Evolutionary conservation across 2,888 invertebrate species (phyloP).

Genomic region (Parnassius orleans): DNA sequence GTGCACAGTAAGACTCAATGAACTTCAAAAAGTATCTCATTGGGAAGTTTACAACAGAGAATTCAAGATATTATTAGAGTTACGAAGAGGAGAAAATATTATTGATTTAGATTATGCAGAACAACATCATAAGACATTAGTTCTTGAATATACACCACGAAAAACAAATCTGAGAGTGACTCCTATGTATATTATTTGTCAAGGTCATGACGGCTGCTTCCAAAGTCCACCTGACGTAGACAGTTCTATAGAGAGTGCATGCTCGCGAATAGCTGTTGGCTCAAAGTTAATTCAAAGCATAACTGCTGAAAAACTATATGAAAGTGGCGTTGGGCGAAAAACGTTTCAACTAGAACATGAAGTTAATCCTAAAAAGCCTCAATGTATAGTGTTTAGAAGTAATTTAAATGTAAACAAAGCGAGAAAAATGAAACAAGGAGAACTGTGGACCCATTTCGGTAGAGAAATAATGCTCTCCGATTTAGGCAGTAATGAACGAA

Average conservation of each 20-base stretch:
- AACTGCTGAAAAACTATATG: constrained; percentile 92
- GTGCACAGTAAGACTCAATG: constrained; percentile 65
- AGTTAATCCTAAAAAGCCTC: constrained; percentile 76
- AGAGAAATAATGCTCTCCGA: constrained; percentile 89
- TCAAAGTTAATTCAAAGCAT: constrained; percentile 91
- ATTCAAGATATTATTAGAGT: constrained; percentile 85
- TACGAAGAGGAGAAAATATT: constrained; percentile 83
- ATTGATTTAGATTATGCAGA: constrained; percentile 81
- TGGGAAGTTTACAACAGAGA: constrained; percentile 85
- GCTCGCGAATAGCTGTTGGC: constrained; percentile 87
- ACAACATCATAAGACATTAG: constrained; percentile 63
- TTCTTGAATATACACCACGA: constrained; percentile 80
- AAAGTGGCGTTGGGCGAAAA: constrained; percentile 88
- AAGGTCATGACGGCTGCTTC: constrained; percentile 89
- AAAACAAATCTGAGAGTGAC: constrained; percentile 83
- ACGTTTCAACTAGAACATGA: constrained; percentile 90
- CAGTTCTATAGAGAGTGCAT: constrained; percentile 86
- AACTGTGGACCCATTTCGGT: constrained; percentile 92
- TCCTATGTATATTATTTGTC: constrained; percentile 91
- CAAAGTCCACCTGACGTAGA: constrained; percentile 84
- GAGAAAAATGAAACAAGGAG: constrained; percentile 86
- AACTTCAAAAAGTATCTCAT: constrained; percentile 62
- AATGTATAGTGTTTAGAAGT: constrained; percentile 88
- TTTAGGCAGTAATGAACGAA: constrained; percentile 84
- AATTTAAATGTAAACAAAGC: constrained; percentile 86